Conservation (phyloP, 2,797 vertebrate genomes). For the Sitta carolinensis region DNA sequence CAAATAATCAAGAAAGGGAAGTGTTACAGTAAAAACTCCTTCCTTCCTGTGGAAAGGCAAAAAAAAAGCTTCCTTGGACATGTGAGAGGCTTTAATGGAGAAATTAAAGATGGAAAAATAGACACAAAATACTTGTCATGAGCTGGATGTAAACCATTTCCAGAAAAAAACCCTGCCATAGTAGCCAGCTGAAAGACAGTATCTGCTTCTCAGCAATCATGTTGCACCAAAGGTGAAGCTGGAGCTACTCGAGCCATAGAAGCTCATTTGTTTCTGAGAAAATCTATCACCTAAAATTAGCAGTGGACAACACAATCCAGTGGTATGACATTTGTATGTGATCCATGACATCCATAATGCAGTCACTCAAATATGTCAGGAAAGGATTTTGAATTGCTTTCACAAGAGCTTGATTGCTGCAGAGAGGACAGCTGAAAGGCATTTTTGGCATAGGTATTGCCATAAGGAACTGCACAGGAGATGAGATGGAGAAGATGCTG, state of each 20-base stretch:
- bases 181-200: background rate
- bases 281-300: background rate
- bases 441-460: fast-evolving
- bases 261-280: background rate
- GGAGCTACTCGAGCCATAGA: background rate
- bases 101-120: background rate
- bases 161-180: background rate
- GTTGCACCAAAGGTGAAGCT: background rate
- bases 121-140: background rate
- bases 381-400: background rate
- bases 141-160: background rate
- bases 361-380: background rate
- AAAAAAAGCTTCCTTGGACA: background rate
- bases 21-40: background rate
- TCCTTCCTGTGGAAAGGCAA: background rate
- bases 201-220: background rate
- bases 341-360: background rate
- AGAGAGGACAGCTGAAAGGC: background rate
- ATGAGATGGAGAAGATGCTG: background rate
- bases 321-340: background rate
- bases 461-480: background rate
- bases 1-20: background rate
- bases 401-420: background rate
- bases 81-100: background rate
- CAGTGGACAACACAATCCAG: background rate